Conservation (phyloP, 2,888 invertebrate genomes). For the Coelopa pilipes region DNA sequence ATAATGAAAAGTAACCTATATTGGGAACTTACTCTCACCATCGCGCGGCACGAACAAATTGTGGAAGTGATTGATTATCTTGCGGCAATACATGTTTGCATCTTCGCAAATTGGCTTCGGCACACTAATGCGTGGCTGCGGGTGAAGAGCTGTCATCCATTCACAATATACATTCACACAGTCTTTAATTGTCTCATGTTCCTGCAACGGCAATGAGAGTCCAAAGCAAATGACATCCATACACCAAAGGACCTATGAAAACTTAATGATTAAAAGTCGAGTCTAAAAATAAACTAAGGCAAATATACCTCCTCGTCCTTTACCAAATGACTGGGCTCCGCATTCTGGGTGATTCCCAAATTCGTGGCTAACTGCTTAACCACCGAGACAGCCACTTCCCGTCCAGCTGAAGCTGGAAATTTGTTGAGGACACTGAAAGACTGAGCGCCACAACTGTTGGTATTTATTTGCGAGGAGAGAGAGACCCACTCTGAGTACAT, state of each 20-base stretch:
- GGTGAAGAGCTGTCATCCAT: conserved; percentile 90
- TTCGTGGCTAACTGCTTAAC: conserved; percentile 73
- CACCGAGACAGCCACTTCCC: conserved; percentile 73
- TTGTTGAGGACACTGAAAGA: conserved; percentile 72
- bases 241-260: conserved; percentile 82
- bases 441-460: conserved; percentile 68
- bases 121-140: conserved; percentile 85
- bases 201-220: conserved; percentile 86
- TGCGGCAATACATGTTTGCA: conserved; percentile 89
- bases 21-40: conserved; percentile 81
- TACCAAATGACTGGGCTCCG: conserved; percentile 84
- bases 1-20: not conserved
- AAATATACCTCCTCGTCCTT: conserved; percentile 81
- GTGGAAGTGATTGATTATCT: conserved; percentile 91
- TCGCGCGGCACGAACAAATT: conserved; percentile 93
- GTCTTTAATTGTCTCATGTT: conserved; percentile 94
- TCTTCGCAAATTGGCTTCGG: conserved; percentile 89
- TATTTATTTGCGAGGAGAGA: conserved; percentile 66
- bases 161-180: conserved; percentile 97
- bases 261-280: not conserved
- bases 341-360: conserved; percentile 79
- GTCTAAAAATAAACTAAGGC: not conserved
- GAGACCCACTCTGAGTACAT: conserved; percentile 73
- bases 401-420: conserved; percentile 71
- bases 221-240: conserved; percentile 92